Percentiles rank a stretch among this genome's conserved stretches.
These are phyloP conservation scores for Eupithecia insigniata DNA, from an alignment of 2,888 invertebrate genomes.

Conservation along the genomic window DNA sequence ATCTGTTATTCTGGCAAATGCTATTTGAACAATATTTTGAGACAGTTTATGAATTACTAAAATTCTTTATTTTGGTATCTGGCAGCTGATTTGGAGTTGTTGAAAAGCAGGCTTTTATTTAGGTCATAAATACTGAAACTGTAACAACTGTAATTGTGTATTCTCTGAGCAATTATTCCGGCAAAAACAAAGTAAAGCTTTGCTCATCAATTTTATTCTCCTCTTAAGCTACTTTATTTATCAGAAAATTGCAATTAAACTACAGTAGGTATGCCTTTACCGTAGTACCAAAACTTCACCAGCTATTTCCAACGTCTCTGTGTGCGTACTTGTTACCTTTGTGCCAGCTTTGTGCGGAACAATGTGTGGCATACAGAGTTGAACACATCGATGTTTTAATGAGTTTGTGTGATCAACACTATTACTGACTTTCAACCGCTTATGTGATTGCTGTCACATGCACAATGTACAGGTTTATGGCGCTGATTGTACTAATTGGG, in stretches of 20 bases:
- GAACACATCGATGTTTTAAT: conserved; percentile 32
- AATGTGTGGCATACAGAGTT: conserved; percentile 11
- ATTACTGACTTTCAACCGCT: conserved; percentile 21
- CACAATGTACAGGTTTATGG: conserved; percentile 1
- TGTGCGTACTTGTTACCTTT: conserved; percentile 6
- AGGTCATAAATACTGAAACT: not conserved
- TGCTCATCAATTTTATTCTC: not conserved
- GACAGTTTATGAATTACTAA: not conserved
- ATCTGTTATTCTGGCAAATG: not conserved
- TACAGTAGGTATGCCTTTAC: not conserved
- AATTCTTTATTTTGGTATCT: not conserved
- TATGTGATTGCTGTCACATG: conserved; percentile 19
- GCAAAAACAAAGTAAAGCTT: not conserved
- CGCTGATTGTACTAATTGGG: not conserved
- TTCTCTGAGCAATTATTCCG: not conserved
- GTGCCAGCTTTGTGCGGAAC: not conserved
- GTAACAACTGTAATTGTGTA: not conserved
- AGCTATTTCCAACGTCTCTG: not conserved
- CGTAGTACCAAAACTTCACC: not conserved
- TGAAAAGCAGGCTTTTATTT: not conserved
- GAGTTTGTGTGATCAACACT: conserved; percentile 27
- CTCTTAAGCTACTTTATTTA: not conserved
- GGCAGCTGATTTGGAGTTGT: too few species aligned
- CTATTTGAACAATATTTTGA: not conserved
- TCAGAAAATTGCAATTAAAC: not conserved